These are phyloP conservation scores for Pachyseris speciosa DNA, from an alignment of 64 coral and sea anemone genomes.

Conservation along the genomic window DNA sequence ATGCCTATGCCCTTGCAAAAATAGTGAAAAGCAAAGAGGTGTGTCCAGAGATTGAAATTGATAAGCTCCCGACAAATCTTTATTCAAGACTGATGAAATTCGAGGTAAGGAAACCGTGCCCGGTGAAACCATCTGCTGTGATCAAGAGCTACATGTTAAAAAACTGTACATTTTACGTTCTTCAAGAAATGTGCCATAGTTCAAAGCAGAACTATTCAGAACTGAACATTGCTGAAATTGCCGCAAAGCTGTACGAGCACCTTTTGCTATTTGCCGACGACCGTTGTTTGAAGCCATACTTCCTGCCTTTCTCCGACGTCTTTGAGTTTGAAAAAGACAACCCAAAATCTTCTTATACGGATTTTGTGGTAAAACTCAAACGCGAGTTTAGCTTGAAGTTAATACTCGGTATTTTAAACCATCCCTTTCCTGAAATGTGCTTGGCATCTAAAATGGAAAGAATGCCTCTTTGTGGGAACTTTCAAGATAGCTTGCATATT, in stretches of 20 bases:
- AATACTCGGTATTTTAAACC: neutral
- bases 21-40: slow-evolving; percentile 41
- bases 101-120: neutral
- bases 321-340: slow-evolving; percentile 17
- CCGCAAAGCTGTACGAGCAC: neutral
- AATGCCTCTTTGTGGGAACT: neutral
- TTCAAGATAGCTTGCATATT: neutral
- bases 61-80: slow-evolving; percentile 13
- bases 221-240: slow-evolving; percentile 8
- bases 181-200: slow-evolving; percentile 42
- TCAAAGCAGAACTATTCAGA: neutral
- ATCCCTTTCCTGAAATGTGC: slow-evolving; percentile 8
- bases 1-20: slow-evolving; percentile 47
- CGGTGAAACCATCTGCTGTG: slow-evolving; percentile 24
- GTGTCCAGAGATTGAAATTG: slow-evolving; percentile 42
- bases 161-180: slow-evolving; percentile 40
- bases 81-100: slow-evolving; percentile 2
- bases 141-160: slow-evolving; percentile 64
- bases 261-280: slow-evolving; percentile 17
- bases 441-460: neutral
- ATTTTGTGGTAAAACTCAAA: neutral
- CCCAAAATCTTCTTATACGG: neutral
- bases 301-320: slow-evolving; percentile 33
- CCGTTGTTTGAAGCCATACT: slow-evolving; percentile 1
- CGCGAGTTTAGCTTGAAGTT: slow-evolving; percentile 15